Conservation (phyloP, 2,797 vertebrate genomes). For the Antrozous pallidus region DNA sequence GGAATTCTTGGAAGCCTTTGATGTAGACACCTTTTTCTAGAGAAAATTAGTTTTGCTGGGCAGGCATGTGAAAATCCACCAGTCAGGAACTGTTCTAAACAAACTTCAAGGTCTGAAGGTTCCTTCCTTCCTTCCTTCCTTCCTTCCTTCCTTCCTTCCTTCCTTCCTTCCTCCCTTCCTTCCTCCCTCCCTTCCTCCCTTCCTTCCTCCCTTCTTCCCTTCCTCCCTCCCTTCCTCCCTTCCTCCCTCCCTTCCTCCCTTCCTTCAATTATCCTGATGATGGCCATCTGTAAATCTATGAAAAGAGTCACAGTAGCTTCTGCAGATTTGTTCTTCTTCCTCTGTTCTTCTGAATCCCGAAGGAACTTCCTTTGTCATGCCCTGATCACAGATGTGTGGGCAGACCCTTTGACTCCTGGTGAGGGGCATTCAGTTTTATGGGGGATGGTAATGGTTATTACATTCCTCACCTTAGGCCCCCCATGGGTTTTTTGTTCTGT, state of each 20-base stretch:
- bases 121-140: too few relatives aligned
- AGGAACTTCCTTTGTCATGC: not conserved
- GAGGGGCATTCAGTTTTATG: not conserved
- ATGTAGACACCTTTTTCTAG: not conserved
- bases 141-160: too few relatives aligned
- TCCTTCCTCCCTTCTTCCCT: too few relatives aligned
- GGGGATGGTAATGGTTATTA: not conserved
- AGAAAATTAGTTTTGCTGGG: not conserved
- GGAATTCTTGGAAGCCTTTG: not conserved
- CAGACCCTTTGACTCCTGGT: not conserved
- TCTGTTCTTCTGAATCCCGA: not conserved
- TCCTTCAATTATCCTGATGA: not conserved
- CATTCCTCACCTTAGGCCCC: not conserved
- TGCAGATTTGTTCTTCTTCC: not conserved
- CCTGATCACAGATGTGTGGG: accelerated
- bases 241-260: too few relatives aligned
- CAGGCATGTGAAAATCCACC: not conserved
- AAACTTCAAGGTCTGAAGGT: not conserved
- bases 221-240: too few relatives aligned
- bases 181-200: too few relatives aligned
- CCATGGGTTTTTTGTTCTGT: not conserved
- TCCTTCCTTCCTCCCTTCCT: too few relatives aligned
- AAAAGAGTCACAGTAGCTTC: not conserved
- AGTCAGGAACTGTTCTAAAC: not conserved
- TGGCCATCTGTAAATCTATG: not conserved